Evolutionary conservation across 2,888 invertebrate genomes (phyloP).

Genomic region (Trichopria drosophilae): DNA sequence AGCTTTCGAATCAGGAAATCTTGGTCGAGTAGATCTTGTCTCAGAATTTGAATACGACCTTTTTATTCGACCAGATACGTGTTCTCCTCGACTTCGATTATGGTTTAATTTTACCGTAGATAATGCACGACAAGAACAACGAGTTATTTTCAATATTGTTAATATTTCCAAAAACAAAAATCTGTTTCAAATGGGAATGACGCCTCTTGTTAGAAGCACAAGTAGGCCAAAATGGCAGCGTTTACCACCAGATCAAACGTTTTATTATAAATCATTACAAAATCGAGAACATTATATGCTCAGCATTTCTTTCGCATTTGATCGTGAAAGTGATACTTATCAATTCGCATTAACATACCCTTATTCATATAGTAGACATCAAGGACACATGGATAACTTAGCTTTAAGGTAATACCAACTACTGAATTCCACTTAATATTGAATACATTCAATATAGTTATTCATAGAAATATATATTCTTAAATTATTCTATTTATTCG

Average conservation of each 20-base stretch:
- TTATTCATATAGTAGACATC: constrained; percentile 90
- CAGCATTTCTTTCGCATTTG: constrained; percentile 92
- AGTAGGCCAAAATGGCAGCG: constrained; percentile 88
- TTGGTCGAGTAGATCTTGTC: constrained; percentile 92
- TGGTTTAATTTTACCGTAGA: constrained; percentile 99
- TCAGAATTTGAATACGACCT: constrained; percentile 96
- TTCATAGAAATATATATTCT: too few relatives aligned
- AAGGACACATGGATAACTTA: constrained; percentile 74
- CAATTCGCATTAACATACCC: constrained; percentile 94
- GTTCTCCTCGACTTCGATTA: constrained; percentile 86
- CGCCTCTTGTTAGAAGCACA: constrained; percentile 90
- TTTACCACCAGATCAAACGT: constrained; percentile 63
- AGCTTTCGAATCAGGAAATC: constrained; percentile 94
- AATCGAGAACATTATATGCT: constrained; percentile 91
- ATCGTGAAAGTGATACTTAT: constrained; percentile 91
- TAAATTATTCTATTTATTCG: too few relatives aligned
- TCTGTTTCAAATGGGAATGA: constrained; percentile 86
- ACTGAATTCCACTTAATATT: too few relatives aligned
- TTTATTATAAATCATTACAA: constrained; percentile 86
- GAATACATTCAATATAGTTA: too few relatives aligned
- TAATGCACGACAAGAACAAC: constrained; percentile 90
- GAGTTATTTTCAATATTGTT: constrained; percentile 95
- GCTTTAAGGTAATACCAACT: constrained; percentile 14
- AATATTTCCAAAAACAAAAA: constrained; percentile 93
- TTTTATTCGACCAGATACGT: constrained; percentile 94